Percentiles rank a stretch among this genome's conserved stretches.
phyloP scores from a whole-genome alignment of 2,797 vertebrate species.

The Brachymystax lenok region DNA sequence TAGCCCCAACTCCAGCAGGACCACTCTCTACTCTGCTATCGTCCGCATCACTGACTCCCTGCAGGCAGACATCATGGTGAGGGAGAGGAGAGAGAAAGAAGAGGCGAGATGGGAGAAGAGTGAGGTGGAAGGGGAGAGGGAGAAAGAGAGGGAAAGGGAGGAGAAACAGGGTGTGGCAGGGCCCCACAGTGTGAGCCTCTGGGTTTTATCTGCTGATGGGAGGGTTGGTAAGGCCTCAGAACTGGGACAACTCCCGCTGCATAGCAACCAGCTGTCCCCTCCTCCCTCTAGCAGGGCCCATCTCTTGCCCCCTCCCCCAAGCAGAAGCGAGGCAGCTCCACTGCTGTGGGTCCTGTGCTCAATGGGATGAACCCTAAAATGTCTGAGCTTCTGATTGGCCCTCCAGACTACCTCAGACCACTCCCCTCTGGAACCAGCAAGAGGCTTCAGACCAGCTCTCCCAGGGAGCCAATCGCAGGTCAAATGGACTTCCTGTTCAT shows the following conservation, averaged over 20 bases:
- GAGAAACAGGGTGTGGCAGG: not conserved
- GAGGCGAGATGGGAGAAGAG: no score
- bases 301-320: not conserved
- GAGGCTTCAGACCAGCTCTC: not conserved
- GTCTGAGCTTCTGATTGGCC: not conserved
- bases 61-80: constrained; percentile 21
- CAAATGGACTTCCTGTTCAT: constrained; percentile 33
- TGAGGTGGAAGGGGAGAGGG: not conserved
- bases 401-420: constrained; percentile 9
- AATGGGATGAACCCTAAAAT: constrained; percentile 43
- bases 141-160: constrained; percentile 3
- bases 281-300: constrained; percentile 2
- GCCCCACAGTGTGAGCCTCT: not conserved
- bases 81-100: constrained; percentile 2
- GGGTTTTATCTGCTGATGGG: constrained; percentile 28
- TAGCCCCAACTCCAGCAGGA: not conserved
- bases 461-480: not conserved
- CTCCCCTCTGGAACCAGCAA: not conserved
- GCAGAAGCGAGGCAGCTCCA: not conserved
- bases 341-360: constrained; percentile 25
- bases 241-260: not conserved
- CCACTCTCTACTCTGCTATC: constrained; percentile 31
- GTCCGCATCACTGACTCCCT: constrained; percentile 34
- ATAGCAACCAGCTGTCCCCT: not conserved
- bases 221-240: constrained; percentile 16